Conservation (phyloP, 1,140 invertebrate species). For the Alviniconcha marisindica region DNA sequence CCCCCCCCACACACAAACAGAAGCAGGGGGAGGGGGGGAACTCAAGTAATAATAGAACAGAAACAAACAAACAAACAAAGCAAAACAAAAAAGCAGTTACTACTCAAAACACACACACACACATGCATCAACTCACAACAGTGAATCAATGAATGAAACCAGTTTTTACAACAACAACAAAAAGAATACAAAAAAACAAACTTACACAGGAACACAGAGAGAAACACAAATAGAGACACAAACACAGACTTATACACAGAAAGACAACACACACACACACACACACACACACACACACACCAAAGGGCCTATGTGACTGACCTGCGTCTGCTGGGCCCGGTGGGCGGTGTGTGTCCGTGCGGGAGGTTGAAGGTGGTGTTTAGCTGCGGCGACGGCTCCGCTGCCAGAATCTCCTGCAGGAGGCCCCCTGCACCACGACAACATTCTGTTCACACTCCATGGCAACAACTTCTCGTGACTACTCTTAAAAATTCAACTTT, state of each 20-base stretch:
- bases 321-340: conserved; percentile 13
- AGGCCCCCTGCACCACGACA: conserved; percentile 39
- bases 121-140: too few species aligned
- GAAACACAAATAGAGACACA: neutral
- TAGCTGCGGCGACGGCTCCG: conserved; percentile 48
- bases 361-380: conserved; percentile 37
- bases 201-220: neutral
- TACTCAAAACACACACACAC: too few species aligned
- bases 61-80: too few species aligned
- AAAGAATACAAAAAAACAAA: neutral
- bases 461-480: too few species aligned
- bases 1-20: too few species aligned
- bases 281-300: neutral
- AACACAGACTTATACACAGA: conserved; percentile 15
- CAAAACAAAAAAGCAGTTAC: too few species aligned
- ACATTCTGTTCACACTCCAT: too few species aligned
- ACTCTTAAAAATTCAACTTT: too few species aligned
- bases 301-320: neutral
- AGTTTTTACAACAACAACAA: too few species aligned
- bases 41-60: too few species aligned
- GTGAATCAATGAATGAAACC: too few species aligned
- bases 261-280: neutral
- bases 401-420: conserved; percentile 55
- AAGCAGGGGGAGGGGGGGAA: too few species aligned
- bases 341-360: conserved; percentile 19